Base-by-base conservation (phyloP, 2,797 vertebrate species). In the Ptychadena robeensis region DNA sequence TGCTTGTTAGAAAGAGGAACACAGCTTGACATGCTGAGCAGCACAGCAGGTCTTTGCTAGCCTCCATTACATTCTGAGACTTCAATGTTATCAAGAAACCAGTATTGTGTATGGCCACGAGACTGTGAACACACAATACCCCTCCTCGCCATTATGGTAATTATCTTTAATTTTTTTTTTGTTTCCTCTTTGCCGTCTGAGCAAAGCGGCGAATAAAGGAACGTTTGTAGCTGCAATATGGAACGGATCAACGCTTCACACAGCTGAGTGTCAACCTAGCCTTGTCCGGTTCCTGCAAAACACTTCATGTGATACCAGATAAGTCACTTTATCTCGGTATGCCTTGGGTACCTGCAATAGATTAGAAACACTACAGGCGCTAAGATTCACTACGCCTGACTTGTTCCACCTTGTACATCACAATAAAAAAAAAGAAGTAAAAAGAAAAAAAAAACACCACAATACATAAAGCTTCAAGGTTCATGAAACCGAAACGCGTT, bases 371-470 rank as follows among this genome's bases (percentile, higher is more conserved):
- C 32, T 73, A 63, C 53, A 80, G 82, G 64, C 73, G 28, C 65
- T 15, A 67, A 53, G 76, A 84, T 79, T 79, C 65, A 64, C n/a
- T 69, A 80, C 30, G 82, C 77, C 64, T 85, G 63, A 80, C n/a
- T 80, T 61, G n/a, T 72, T 59, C 61, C 40, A 72, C 32, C 75
- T 72, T 67, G 66, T 53, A 66, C 27, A 65, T 44, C 27, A 59
- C 68, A 76, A 69, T 27, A 15, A 61, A 68, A 34, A 7, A 31
- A 28, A 32, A 57, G 61, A 38, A 64, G 48, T 31, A 40, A 27
- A 48, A 53, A 1, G 18, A 77, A 48, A 12, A 48, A 63, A 66
- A 77, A 35, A 32, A n/a, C 4, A 37, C 40, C 35, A 35, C 67
- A 59, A 79, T 18, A 18, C 40, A 68, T 68, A 34, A 57, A 15